Conservation (phyloP, 2,888 invertebrate genomes). For the Leptarthrus brevirostris region DNA sequence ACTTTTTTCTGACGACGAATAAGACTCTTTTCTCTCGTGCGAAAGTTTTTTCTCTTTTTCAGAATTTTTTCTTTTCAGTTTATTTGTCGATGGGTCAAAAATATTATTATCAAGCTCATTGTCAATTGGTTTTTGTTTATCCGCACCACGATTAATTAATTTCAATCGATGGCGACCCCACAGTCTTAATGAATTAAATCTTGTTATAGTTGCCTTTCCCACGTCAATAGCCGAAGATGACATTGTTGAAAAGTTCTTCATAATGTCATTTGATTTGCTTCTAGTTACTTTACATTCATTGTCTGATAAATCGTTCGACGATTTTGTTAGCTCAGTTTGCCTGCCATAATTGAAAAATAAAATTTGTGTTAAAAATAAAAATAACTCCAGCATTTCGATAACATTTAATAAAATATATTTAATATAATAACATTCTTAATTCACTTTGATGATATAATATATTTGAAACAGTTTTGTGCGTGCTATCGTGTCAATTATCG, state of each 20-base stretch:
- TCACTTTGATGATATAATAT: not conserved
- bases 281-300: constrained; percentile 68
- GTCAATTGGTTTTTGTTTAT: constrained; percentile 62
- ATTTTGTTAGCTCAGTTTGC: constrained; percentile 19
- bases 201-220: constrained; percentile 68
- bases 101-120: constrained; percentile 6
- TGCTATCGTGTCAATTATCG: too few relatives aligned
- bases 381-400: constrained; percentile 53
- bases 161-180: constrained; percentile 85
- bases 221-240: constrained; percentile 60
- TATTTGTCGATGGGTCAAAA: constrained; percentile 59
- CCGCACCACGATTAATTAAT: constrained; percentile 74
- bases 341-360: constrained; percentile 57
- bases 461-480: constrained; percentile 31
- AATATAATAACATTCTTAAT: not conserved
- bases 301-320: constrained; percentile 38
- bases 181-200: constrained; percentile 83
- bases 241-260: constrained; percentile 73
- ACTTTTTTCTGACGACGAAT: constrained; percentile 79
- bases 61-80: constrained; percentile 70
- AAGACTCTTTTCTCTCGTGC: constrained; percentile 82
- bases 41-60: constrained; percentile 73
- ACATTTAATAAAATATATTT: not conserved
- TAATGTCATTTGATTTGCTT: constrained; percentile 81
- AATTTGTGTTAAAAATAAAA: constrained; percentile 47